Percentiles rank a stretch among this genome's conserved stretches.
phyloP scores from a whole-genome alignment of 2,113 vertebrate species.

The Corydoras sp. region DNA sequence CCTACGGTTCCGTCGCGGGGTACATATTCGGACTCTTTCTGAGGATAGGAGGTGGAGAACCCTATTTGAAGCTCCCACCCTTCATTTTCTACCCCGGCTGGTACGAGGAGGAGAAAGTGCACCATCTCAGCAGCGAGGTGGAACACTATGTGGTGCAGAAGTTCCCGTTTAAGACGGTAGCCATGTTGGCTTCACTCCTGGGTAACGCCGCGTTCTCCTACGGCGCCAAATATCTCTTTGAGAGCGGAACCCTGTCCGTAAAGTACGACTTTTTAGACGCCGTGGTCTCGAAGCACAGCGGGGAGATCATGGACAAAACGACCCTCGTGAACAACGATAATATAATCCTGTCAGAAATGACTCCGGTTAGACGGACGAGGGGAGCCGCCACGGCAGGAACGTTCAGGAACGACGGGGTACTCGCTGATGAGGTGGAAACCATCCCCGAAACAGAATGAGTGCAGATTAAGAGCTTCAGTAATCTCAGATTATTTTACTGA shows the following conservation, averaged over 20 bases:
- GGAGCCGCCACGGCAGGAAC: slow-evolving; percentile 74
- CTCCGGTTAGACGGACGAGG: slow-evolving; percentile 75
- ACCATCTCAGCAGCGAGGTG: slow-evolving; percentile 53
- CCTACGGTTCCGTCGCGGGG: slow-evolving; percentile 86
- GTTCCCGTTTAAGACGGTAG: slow-evolving; percentile 91
- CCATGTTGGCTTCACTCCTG: slow-evolving; percentile 88
- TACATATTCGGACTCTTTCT: slow-evolving; percentile 85
- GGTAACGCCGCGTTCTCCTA: slow-evolving; percentile 83
- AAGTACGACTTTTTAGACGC: slow-evolving; percentile 92
- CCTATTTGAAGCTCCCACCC: slow-evolving; percentile 85
- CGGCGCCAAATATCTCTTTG: slow-evolving; percentile 91
- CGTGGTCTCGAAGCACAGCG: slow-evolving; percentile 87
- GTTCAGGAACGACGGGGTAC: slow-evolving; percentile 82
- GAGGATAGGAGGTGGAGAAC: slow-evolving; percentile 90
- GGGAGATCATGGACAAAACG: slow-evolving; percentile 96
- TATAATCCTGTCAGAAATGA: slow-evolving; percentile 87
- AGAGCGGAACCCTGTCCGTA: slow-evolving; percentile 87
- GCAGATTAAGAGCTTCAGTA: slow-evolving; percentile 50
- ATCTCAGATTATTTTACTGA: not conserved
- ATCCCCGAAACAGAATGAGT: slow-evolving; percentile 71
- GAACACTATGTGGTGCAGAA: slow-evolving; percentile 77
- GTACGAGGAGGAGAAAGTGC: slow-evolving; percentile 53
- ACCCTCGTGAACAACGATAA: slow-evolving; percentile 89
- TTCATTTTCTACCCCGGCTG: slow-evolving; percentile 89
- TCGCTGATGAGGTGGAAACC: slow-evolving; percentile 73